Percentiles rank a stretch among this genome's conserved stretches.
Evolutionary conservation across 2,888 invertebrate species (phyloP).

Genomic region (Chloroclysta siterata): DNA sequence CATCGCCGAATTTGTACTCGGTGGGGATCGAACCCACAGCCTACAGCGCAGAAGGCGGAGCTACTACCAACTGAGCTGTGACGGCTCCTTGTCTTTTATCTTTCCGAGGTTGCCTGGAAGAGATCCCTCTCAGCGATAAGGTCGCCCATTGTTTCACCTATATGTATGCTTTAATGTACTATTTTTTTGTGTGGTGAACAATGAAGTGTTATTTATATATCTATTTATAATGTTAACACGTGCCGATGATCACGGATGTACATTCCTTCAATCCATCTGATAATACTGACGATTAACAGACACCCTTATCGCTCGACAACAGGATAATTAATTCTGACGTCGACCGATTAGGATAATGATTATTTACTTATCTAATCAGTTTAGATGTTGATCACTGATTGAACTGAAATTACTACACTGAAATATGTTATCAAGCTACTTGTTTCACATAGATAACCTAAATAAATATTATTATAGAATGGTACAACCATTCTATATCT

Average conservation of each 20-base stretch:
- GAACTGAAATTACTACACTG: not conserved
- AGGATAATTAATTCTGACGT: not conserved
- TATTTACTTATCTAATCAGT: not conserved
- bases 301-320: not conserved
- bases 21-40: too few relatives aligned
- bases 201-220: too few relatives aligned
- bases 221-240: not conserved
- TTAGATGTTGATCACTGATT: conserved; percentile 1
- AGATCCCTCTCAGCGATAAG: too few relatives aligned
- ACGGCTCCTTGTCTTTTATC: too few relatives aligned
- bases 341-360: not conserved
- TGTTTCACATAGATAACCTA: too few relatives aligned
- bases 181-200: too few relatives aligned
- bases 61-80: not conserved
- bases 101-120: too few relatives aligned
- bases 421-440: not conserved
- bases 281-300: conserved; percentile 2
- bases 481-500: too few relatives aligned
- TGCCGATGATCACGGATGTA: not conserved
- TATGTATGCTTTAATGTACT: too few relatives aligned
- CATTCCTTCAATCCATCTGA: not conserved
- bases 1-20: too few relatives aligned
- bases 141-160: too few relatives aligned
- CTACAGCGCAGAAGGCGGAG: not conserved
- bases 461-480: too few relatives aligned